A percentile compares a stretch with the other conserved stretches of the same genome.
Evolutionary conservation across 2,888 invertebrate genomes (phyloP).

Genomic region (Acrobasis repandana): DNA sequence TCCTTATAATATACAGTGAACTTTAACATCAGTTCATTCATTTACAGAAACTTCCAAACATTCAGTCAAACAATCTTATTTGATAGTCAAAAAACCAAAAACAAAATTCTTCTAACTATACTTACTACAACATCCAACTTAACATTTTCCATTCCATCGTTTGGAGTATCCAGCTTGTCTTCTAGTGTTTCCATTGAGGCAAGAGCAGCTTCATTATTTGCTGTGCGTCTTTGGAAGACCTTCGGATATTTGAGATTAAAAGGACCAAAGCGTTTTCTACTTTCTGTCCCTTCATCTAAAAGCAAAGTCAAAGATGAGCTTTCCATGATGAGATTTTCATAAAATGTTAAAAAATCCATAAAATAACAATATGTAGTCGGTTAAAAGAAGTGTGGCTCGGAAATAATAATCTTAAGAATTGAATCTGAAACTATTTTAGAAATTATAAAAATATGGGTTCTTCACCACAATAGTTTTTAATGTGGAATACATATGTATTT

Average conservation of each 20-base stretch:
- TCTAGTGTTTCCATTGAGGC: slow-evolving; percentile 93
- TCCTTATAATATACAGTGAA: too few species aligned
- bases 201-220: slow-evolving; percentile 86
- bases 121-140: slow-evolving; percentile 83
- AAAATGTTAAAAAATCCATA: too few species aligned
- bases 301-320: slow-evolving; percentile 9
- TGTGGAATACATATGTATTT: too few species aligned
- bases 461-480: too few species aligned
- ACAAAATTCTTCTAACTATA: slow-evolving; percentile 21
- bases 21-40: too few species aligned
- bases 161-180: slow-evolving; percentile 87
- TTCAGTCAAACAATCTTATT: not conserved
- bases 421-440: too few species aligned
- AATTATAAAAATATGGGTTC: too few species aligned
- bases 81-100: not conserved
- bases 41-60: too few species aligned
- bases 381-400: too few species aligned
- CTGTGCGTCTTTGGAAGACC: slow-evolving; percentile 81
- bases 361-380: too few species aligned
- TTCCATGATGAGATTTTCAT: too few species aligned
- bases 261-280: slow-evolving; percentile 42
- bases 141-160: slow-evolving; percentile 89
- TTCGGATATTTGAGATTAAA: slow-evolving; percentile 72
- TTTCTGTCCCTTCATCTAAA: slow-evolving; percentile 44
- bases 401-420: too few species aligned